A percentile compares a stretch with the other conserved stretches of the same genome.
These are phyloP conservation scores for Gasterosteus aculeatus DNA, from an alignment of 2,113 vertebrate genomes.

Conservation along the genomic window DNA sequence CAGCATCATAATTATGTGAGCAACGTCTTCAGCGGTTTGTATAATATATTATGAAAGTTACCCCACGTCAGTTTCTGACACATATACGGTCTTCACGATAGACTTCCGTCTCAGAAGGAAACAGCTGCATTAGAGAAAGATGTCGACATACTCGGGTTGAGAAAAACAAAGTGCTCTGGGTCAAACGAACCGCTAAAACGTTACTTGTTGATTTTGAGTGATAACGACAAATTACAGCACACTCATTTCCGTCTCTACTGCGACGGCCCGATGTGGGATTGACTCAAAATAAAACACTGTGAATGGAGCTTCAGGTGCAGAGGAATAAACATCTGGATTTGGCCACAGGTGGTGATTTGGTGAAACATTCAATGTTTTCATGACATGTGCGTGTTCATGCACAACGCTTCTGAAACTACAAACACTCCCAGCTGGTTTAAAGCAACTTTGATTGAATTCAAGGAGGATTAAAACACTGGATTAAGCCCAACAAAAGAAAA, in stretches of 20 bases:
- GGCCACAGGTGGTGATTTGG: not conserved
- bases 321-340: not conserved
- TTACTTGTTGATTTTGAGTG: not conserved
- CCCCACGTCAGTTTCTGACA: no score
- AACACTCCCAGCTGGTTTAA: constrained; percentile 48
- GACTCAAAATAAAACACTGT: not conserved
- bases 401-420: constrained; percentile 16
- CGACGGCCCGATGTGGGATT: not conserved
- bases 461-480: constrained; percentile 48
- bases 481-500: constrained; percentile 20
- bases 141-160: not conserved
- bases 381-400: constrained; percentile 9
- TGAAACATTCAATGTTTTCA: not conserved
- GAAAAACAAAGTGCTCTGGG: not conserved
- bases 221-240: not conserved
- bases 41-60: no score
- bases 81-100: no score
- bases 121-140: not conserved
- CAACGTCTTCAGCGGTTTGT: no score
- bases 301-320: not conserved
- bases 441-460: constrained; percentile 56
- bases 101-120: no score
- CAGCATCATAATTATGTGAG: no score
- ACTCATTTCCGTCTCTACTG: not conserved
- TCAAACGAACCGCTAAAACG: not conserved